Evolutionary conservation across 2,888 invertebrate species (phyloP).

Genomic region (Lucinisca nassula): DNA sequence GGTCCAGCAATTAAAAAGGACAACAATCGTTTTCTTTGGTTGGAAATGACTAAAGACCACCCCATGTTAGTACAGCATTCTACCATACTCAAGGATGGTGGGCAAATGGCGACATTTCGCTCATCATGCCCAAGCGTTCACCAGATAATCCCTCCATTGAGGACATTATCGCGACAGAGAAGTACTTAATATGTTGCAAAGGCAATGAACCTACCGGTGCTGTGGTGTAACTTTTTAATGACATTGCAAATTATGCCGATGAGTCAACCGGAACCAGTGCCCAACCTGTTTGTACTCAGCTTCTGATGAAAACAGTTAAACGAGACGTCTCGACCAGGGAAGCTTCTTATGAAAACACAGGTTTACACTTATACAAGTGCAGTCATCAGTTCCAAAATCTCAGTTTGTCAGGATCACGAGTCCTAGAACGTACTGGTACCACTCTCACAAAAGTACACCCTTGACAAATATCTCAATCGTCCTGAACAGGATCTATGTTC

Average conservation of each 20-base stretch:
- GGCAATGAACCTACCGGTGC: not conserved
- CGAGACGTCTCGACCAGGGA: slow-evolving; percentile 60
- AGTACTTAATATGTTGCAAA: not conserved
- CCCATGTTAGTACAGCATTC: slow-evolving; percentile 28
- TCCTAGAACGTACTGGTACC: slow-evolving; percentile 25
- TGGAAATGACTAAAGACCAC: slow-evolving; percentile 9
- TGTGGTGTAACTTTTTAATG: not conserved
- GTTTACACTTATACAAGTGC: slow-evolving; percentile 37
- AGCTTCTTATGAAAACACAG: slow-evolving; percentile 59
- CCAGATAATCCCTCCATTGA: not conserved
- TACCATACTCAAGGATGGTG: slow-evolving; percentile 24
- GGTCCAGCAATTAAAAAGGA: too few relatives aligned
- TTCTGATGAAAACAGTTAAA: slow-evolving; percentile 61
- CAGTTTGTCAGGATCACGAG: slow-evolving; percentile 50
- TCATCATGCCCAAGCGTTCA: not conserved
- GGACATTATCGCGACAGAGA: slow-evolving; percentile 57
- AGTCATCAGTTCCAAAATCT: slow-evolving; percentile 59
- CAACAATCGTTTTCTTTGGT: too few relatives aligned
- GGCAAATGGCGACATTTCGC: slow-evolving; percentile 4
- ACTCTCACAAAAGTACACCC: slow-evolving; percentile 36
- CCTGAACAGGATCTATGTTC: too few relatives aligned
- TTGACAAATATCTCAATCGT: slow-evolving; percentile 48
- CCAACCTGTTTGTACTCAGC: slow-evolving; percentile 43
- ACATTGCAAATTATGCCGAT: slow-evolving; percentile 4
- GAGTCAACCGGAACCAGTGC: not conserved